Evolutionary conservation across 2,113 vertebrate species (phyloP), one percentile per base, ranked within the genome.

Genomic region (Tychaedon coryphoeus): DNA sequence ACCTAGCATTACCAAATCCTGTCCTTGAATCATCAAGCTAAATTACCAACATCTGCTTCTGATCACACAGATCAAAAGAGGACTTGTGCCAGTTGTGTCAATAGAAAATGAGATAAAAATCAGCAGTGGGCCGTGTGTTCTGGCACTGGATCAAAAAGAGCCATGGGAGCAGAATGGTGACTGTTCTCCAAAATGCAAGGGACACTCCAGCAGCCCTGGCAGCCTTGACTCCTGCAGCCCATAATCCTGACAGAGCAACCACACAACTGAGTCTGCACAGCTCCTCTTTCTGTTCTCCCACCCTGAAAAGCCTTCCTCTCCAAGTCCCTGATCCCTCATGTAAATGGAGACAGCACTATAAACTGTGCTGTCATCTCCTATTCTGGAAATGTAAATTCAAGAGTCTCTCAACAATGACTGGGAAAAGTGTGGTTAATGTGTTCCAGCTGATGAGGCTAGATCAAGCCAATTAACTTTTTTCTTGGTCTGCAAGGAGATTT

Each of bases 311-410:
- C 36, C 66, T 58, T 70, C n/a, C 67, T 82, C 25, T 92, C 82
- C n/a, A 24, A 57, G 58, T 40, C 38, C 9, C 43, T n/a, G 17
- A 47, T 76, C 29, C 43, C 26, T 86, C 58, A 22, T 38, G 34
- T n/a, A 69, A 71, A 81, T 57, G 20, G 19, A 86, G 54, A 78
- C 18, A 76, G 43, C 43, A 51, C 61, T 86, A 80, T 28, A 83
- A 93, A 83, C 57, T 77, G 36, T 76, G 31, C 72, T 74, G 67
- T 88, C 73, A 38, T 72, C 31, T 92, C 73, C 50, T 80, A 12
- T 78, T 93, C 92, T 54, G 17, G 50, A 93, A 77, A 89, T 47
- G 17, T 48, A 89, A 91, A 88, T 88, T 90, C 53, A 87, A 58
- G 38, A 33, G 34, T 78, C n/a, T 78, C 90, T 82, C 56, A 43